Conservation (phyloP, 2,113 vertebrate genomes). For the Nycticorax nycticorax region DNA sequence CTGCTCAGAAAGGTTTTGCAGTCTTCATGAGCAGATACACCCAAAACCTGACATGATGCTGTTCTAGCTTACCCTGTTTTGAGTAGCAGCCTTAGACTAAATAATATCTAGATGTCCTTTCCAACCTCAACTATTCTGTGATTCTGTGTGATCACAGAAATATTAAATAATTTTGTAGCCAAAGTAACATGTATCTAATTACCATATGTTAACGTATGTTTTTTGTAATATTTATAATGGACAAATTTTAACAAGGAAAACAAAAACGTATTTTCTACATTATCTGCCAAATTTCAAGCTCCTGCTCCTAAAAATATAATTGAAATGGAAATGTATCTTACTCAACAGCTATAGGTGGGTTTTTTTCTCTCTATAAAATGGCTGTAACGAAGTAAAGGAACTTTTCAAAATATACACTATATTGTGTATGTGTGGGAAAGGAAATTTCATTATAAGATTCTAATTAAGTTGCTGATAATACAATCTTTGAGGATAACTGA, state of each 20-base stretch:
- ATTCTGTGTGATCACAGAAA: neutral
- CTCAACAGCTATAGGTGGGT: neutral
- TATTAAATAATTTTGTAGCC: neutral
- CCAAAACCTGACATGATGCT: neutral
- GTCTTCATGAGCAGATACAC: neutral
- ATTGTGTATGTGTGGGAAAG: neutral
- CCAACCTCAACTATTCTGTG: neutral
- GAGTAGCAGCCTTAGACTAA: neutral
- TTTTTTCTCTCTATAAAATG: neutral
- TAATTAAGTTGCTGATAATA: neutral
- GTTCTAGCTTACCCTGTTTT: neutral
- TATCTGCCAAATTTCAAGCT: neutral
- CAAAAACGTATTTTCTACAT: neutral
- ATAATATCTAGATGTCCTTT: neutral
- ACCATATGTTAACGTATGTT: neutral
- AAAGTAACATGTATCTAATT: neutral
- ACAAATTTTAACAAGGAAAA: neutral
- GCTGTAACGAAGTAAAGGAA: neutral
- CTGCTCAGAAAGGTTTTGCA: neutral
- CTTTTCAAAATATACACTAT: neutral
- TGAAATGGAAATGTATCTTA: neutral
- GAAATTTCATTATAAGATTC: neutral
- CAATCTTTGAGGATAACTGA: neutral
- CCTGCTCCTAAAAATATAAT: neutral
- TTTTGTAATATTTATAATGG: neutral